A percentile compares a stretch with the other conserved stretches of the same genome.
Conservation (phyloP, 2,113 vertebrate genomes). For the Bufo bufo region DNA sequence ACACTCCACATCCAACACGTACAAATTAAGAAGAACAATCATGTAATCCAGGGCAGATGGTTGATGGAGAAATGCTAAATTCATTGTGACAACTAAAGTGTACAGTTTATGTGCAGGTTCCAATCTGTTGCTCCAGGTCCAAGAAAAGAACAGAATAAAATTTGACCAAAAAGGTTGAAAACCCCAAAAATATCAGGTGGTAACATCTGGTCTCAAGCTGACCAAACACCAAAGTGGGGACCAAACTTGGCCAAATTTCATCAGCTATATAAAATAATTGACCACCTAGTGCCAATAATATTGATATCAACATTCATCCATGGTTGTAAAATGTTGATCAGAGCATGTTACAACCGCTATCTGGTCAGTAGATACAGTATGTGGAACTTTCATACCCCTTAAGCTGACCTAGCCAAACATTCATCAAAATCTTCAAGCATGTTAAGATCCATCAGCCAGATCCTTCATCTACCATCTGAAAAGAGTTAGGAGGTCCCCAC, state of each 20-base stretch:
- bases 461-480: too few relatives aligned
- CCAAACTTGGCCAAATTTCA: not conserved
- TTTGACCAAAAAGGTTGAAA: not conserved
- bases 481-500: too few relatives aligned
- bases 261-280: not conserved
- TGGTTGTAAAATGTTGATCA: not conserved
- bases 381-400: too few relatives aligned
- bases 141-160: not conserved
- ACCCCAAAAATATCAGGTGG: not conserved
- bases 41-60: not conserved
- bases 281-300: not conserved
- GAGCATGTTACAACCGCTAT: not conserved
- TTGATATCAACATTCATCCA: not conserved
- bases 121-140: not conserved
- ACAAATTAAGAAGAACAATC: not conserved
- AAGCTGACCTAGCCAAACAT: too few relatives aligned
- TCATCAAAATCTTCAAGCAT: too few relatives aligned
- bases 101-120: not conserved
- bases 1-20: not conserved
- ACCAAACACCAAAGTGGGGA: not conserved
- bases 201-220: not conserved
- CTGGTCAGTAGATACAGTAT: not conserved
- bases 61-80: not conserved
- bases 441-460: too few relatives aligned
- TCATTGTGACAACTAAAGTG: too few relatives aligned